Conservation (phyloP, 2,113 vertebrate species). For the Tor tambroides region DNA sequence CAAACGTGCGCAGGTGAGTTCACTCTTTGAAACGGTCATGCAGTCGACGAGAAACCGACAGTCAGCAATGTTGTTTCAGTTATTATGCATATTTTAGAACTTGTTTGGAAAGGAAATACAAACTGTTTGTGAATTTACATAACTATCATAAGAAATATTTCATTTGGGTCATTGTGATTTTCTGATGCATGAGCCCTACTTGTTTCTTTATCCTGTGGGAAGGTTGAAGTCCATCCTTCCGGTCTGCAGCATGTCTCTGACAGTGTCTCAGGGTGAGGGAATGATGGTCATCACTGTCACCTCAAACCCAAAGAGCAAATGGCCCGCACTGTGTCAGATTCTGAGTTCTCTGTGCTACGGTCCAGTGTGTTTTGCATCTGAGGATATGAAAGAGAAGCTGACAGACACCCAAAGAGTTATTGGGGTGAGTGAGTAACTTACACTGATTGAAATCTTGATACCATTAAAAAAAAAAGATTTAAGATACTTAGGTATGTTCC, state of each 20-base stretch:
- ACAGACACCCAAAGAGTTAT: slow-evolving; percentile 53
- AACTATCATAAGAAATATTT: not conserved
- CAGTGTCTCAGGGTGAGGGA: slow-evolving; percentile 58
- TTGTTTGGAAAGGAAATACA: not conserved
- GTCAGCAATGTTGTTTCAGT: not conserved
- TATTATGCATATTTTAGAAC: not conserved
- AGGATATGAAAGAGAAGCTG: slow-evolving; percentile 46
- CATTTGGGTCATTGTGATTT: not conserved
- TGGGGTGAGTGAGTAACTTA: slow-evolving; percentile 63
- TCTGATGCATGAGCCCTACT: not conserved
- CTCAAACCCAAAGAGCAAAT: slow-evolving; percentile 61
- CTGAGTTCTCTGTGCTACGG: slow-evolving; percentile 68
- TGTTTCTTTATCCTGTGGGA: not conserved
- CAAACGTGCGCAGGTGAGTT: not conserved
- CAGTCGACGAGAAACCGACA: not conserved
- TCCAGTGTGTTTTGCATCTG: slow-evolving; percentile 61
- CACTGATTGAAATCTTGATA: not conserved
- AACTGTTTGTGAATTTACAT: not conserved
- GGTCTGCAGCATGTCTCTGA: slow-evolving; percentile 65
- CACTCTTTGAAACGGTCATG: not conserved
- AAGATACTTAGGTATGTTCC: not conserved
- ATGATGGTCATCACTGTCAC: slow-evolving; percentile 66
- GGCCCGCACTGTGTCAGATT: slow-evolving; percentile 67
- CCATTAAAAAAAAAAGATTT: not conserved
- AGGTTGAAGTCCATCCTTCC: not conserved